Evolutionary conservation across 2,113 vertebrate species (phyloP).

Genomic region (Sinocyclocheilus rhinocerous): DNA sequence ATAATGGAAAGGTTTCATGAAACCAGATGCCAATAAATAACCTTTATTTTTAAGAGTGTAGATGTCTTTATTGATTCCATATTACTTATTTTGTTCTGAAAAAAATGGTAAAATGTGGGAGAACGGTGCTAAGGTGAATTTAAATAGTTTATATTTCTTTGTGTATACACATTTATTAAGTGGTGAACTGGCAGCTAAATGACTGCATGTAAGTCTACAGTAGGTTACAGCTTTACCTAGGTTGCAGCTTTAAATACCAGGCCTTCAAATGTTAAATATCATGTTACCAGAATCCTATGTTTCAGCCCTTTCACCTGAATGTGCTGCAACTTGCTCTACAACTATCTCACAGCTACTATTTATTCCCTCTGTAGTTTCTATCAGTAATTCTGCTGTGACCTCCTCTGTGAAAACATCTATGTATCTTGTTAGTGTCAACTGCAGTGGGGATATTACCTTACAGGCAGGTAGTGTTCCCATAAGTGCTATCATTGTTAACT

Average conservation of each 20-base stretch:
- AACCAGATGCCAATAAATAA: neutral
- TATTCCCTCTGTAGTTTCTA: neutral
- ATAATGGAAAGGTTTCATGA: neutral
- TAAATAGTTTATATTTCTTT: neutral
- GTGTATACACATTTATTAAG: neutral
- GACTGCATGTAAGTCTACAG: neutral
- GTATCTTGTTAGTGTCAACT: neutral
- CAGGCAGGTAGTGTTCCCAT: neutral
- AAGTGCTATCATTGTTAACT: neutral
- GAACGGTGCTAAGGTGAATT: neutral
- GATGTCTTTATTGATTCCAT: neutral
- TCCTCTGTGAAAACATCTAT: neutral
- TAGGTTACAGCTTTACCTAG: neutral
- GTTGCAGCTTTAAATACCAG: slow-evolving; percentile 10
- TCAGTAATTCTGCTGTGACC: neutral
- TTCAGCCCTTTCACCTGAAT: slow-evolving; percentile 18
- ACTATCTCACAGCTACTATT: neutral
- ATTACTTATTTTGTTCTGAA: neutral
- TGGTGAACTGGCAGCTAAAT: neutral
- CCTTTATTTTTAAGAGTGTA: neutral
- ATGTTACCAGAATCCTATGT: slow-evolving; percentile 1
- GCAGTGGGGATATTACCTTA: neutral
- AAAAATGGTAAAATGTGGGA: neutral
- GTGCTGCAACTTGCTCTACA: neutral
- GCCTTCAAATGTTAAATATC: slow-evolving; percentile 7